Base-by-base conservation (phyloP, 2,888 invertebrate species). In the Aphodius sticticus region DNA sequence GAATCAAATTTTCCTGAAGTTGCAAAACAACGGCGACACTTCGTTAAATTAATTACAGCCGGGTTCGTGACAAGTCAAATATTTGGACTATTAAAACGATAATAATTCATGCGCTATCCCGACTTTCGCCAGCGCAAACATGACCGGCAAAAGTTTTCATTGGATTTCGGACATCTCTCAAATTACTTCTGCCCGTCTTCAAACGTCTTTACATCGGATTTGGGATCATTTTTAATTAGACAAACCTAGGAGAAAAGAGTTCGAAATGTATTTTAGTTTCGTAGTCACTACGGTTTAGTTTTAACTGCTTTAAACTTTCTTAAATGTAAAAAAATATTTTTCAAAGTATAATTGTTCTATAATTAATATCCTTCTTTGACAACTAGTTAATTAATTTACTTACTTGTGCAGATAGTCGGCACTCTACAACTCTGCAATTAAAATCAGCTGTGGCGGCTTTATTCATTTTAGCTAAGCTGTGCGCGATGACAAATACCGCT, bases 341-440 rank as follows among this genome's bases (percentile, higher is more conserved):
- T 7, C 1, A 53, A 12, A 53, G 53, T 12, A 12, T 12, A 12
- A 53, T 53, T 53, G 7, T 1, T 53, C 53, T 12, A 53, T 53
- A 26, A 26, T 26, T 26, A 26, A 26, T 26, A 26, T 26, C 26
- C 3, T 26, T 26, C 26, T 26, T 26, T 26, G 26, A 26, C 3
- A 26, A 26, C 26, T 26, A 26, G 26, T 53, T 53, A 69, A 6
- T 75, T 74, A 78, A 26, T 37, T 76, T 77, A 79, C 90, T 86
- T 87, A 97, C 93, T 93, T 96, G 93, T 81, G 95, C 95, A n/a
- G 96, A 97, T 35, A 99, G 89, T 78, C 97, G 93, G 86, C 99
- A 99, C 90, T 99, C 99, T 69, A 96, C 95, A 0, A 99, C 99
- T 78, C 99, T 91, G 83, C 94, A 93, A 89, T 99, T 99, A 88